Base-by-base conservation (phyloP, 2,797 vertebrate genomes). In the Cygnus olor region DNA sequence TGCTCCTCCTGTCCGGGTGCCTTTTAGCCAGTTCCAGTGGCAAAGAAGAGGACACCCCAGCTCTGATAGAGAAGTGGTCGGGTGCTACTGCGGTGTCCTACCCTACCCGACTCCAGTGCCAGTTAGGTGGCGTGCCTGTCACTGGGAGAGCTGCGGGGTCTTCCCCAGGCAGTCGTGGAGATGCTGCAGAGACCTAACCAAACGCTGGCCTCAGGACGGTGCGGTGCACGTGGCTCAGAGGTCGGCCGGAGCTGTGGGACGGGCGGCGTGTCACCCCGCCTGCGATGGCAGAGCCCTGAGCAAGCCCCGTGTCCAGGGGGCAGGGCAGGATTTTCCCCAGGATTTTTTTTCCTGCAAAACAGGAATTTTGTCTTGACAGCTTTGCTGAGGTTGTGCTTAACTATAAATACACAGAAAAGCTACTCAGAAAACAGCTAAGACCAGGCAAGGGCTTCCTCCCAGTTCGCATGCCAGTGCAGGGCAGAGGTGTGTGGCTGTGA, bases 401-500 rank as follows among this genome's bases (percentile, higher is more conserved):
- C 22, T 27, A 42, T 34, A 65, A 90, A 45, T 1, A 7, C 64
- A 27, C 3, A 45, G 49, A 10, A 36, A 81, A 65, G n/a, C 1
- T 5, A 42, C 9, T 7, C 32, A 38, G 60, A 11, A 38, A 56
- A 10, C 2, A 45, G 2, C 34, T 21, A 25, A 34, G 65, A 40
- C 69, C 51, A 45, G 60, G 47, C 3, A 0, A 30, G 28, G 47
- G 38, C 34, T 47, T 10, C 13, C 45, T n/a, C 24, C 81, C 14
- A 14, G 28, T 7, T 11, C 3, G 45, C 16, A 61, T 12, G 19
- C 53, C 38, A 44, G 20, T 2, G 0, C 0, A 7, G 42, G 49
- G 14, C 5, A 1, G 27, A 36, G 60, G 44, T 10, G 56, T 19
- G 60, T 10, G 38, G 18, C 8, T 9, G 51, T 20, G 4, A 0